Evolutionary conservation across 2,797 vertebrate genomes (phyloP).

Genomic region (Tenualosa thibaudeaui): DNA sequence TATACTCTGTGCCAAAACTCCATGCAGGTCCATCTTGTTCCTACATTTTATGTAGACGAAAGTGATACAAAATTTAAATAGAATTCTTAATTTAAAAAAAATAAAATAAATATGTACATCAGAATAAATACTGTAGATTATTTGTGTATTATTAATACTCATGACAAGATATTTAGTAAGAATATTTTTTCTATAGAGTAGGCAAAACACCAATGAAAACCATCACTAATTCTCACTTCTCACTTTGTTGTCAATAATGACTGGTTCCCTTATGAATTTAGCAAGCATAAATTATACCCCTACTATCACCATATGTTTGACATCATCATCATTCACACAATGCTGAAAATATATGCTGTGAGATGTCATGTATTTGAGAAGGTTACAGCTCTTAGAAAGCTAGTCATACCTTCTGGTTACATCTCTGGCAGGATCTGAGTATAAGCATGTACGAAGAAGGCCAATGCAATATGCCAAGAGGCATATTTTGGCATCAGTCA

Average conservation of each 20-base stretch:
- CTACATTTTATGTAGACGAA: no score
- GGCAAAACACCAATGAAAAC: background rate
- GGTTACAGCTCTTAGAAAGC: background rate
- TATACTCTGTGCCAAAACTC: background rate
- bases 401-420: background rate
- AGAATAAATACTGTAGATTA: no score
- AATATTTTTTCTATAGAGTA: background rate
- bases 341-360: background rate
- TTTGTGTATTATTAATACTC: background rate
- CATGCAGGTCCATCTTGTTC: no score
- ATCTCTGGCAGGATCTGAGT: background rate
- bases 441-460: background rate
- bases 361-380: background rate
- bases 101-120: no score
- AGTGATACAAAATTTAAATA: no score
- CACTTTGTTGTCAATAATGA: background rate
- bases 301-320: background rate
- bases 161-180: background rate
- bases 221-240: background rate
- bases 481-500: slow-evolving; percentile 6
- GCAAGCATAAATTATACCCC: background rate
- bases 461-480: background rate
- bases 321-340: background rate
- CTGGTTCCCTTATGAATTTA: background rate
- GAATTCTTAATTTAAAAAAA: no score